Evolutionary conservation across 2,113 vertebrate genomes (phyloP).

Genomic region (Anarrhichthys ocellatus): DNA sequence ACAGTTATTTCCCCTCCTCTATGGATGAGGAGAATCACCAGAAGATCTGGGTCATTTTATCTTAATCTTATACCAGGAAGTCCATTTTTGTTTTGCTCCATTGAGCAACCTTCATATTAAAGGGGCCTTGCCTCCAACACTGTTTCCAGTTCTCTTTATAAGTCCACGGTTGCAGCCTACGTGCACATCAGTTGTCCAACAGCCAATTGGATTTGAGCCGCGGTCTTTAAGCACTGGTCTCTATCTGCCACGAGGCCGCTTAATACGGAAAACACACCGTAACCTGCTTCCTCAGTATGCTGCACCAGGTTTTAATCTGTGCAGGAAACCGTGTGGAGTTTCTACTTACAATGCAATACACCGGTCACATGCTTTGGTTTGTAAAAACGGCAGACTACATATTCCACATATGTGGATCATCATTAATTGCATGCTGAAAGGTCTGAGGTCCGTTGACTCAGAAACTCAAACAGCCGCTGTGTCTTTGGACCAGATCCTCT

Average conservation of each 20-base stretch:
- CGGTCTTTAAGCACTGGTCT: not conserved
- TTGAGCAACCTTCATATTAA: not conserved
- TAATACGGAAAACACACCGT: conserved; percentile 49
- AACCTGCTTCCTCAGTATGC: conserved; percentile 45
- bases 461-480: conserved; percentile 21
- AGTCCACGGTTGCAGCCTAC: not conserved
- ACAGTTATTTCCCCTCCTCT: not conserved
- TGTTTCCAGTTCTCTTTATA: not conserved
- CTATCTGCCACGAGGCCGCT: conserved; percentile 57
- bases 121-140: not conserved
- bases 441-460: not conserved
- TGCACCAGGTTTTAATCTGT: conserved; percentile 21
- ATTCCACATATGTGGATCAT: not conserved
- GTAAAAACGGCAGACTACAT: not conserved
- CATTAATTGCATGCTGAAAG: not conserved
- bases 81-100: not conserved
- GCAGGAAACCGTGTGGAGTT: conserved; percentile 15
- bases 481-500: conserved; percentile 38
- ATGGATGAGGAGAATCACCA: not conserved
- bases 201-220: conserved; percentile 42
- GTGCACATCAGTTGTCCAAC: not conserved
- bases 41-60: not conserved
- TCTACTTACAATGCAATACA: not conserved
- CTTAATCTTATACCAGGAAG: not conserved
- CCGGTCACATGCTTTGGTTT: not conserved